phyloP scores from a whole-genome alignment of 2,888 invertebrate genomes.

The Spialia ferax region DNA sequence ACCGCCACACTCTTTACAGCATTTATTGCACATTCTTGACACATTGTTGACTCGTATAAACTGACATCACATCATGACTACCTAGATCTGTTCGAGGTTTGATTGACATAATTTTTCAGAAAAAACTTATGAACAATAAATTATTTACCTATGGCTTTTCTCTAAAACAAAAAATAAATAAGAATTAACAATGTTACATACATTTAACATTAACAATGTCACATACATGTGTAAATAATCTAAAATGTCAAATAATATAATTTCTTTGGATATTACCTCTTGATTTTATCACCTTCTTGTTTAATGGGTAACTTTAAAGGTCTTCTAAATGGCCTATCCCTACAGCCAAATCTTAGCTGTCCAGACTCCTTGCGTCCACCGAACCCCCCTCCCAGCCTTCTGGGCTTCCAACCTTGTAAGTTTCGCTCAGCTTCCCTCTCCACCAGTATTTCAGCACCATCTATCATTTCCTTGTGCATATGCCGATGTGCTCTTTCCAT shows the following conservation, averaged over 20 bases:
- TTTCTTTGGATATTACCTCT: slow-evolving; percentile 3
- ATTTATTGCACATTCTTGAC: slow-evolving; percentile 67
- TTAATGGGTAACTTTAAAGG: slow-evolving; percentile 72
- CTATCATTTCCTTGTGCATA: slow-evolving; percentile 87
- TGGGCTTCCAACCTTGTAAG: slow-evolving; percentile 93
- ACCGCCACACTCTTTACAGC: slow-evolving; percentile 64
- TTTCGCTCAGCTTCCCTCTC: slow-evolving; percentile 92
- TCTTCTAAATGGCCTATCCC: slow-evolving; percentile 91
- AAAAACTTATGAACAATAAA: not conserved
- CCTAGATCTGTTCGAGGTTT: slow-evolving; percentile 50
- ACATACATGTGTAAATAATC: not conserved
- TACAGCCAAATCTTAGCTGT: slow-evolving; percentile 94
- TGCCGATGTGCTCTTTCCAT: slow-evolving; percentile 88
- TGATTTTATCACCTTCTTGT: slow-evolving; percentile 30
- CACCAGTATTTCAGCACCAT: slow-evolving; percentile 89
- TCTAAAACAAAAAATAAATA: slow-evolving; percentile 10
- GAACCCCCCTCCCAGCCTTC: slow-evolving; percentile 95
- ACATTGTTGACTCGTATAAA: slow-evolving; percentile 40
- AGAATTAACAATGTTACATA: not conserved
- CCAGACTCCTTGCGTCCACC: slow-evolving; percentile 95
- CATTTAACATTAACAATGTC: too few species aligned
- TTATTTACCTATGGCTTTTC: not conserved
- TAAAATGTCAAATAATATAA: not conserved
- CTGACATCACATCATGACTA: slow-evolving; percentile 49
- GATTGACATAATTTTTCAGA: not conserved